Base-by-base conservation (phyloP, 2,113 vertebrate genomes). In the Archilochus colubris region DNA sequence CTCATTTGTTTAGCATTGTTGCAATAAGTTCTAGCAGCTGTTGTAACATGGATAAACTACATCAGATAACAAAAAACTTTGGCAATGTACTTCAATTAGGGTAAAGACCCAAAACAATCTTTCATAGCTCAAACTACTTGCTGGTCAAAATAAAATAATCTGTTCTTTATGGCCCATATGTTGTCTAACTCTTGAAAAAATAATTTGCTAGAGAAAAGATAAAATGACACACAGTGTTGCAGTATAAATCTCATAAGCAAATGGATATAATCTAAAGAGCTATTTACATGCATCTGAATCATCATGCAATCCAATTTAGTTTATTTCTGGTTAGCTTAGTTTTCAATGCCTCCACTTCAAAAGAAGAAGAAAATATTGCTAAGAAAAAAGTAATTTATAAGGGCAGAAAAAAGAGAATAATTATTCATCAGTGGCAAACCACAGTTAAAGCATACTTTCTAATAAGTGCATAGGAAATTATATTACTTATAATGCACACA, bases 21-120 rank as follows among this genome's bases (percentile, higher is more conserved):
- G n/a, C 30, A 93, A 81, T 75, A 78, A 94, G 86, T 94, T 90
- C 69, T 51, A 94, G 58, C 73, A 95, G 86, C 69, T 95, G 73
- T 66, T 84, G 69, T 48, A 81, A 66, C 77, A 55, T 66, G 68
- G 70, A 51, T 78, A 73, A 86, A 77, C 40, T 77, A 28, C 27
- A 81, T 48, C 27, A 68, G 23, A 77, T 50, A 91, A 78, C n/a
- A 20, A 30, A 53, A 70, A 91, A 38, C 48, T 67, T 76, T 54
- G 36, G 33, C 44, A 72, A 57, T 11, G 24, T 57, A 64, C 24
- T 87, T 88, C 12, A 28, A 4, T 58, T 84, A 70, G 66, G 50
- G 43, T 70, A 81, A 88, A 63, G 38, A 90, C 43, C 68, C 19
- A 91, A 78, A 91, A 48, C 77, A 89, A 62, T 57, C 48, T 21